Evolutionary conservation across 1,140 invertebrate genomes (phyloP).

Genomic region (Steinernema khuongi): DNA sequence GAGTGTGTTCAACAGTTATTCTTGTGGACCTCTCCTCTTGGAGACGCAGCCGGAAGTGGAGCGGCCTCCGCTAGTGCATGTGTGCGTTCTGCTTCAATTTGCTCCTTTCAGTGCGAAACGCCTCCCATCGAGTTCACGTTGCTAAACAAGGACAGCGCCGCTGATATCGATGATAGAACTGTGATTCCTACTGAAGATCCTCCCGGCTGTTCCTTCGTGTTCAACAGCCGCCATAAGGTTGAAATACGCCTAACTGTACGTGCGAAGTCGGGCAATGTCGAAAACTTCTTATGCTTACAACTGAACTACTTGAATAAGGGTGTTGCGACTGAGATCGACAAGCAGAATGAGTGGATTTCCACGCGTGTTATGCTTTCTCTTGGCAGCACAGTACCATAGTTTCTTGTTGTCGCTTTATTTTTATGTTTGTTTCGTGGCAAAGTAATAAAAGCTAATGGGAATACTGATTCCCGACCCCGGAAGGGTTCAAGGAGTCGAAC

Average conservation of each 20-base stretch:
- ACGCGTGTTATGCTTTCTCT: background rate
- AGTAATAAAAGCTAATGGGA: too few relatives aligned
- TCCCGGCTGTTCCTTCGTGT: background rate
- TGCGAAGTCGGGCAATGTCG: background rate
- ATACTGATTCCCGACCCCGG: too few relatives aligned
- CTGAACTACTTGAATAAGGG: background rate
- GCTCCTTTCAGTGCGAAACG: background rate
- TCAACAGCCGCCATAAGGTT: background rate
- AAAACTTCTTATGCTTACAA: background rate
- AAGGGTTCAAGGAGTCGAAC: too few relatives aligned
- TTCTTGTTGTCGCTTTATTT: too few relatives aligned
- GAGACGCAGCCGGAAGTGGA: too few relatives aligned
- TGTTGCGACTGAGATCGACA: background rate
- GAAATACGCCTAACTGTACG: background rate
- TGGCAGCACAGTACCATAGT: background rate
- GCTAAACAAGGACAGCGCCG: background rate
- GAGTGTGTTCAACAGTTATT: too few relatives aligned
- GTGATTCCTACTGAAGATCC: background rate
- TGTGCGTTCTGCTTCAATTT: too few relatives aligned
- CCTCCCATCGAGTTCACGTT: background rate
- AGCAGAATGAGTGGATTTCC: background rate
- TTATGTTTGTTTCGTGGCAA: too few relatives aligned
- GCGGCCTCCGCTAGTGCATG: too few relatives aligned
- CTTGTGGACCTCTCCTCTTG: too few relatives aligned
- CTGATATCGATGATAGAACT: background rate